Evolutionary conservation across 2,113 vertebrate species (phyloP).

Genomic region (Gymnobelideus leadbeateri): DNA sequence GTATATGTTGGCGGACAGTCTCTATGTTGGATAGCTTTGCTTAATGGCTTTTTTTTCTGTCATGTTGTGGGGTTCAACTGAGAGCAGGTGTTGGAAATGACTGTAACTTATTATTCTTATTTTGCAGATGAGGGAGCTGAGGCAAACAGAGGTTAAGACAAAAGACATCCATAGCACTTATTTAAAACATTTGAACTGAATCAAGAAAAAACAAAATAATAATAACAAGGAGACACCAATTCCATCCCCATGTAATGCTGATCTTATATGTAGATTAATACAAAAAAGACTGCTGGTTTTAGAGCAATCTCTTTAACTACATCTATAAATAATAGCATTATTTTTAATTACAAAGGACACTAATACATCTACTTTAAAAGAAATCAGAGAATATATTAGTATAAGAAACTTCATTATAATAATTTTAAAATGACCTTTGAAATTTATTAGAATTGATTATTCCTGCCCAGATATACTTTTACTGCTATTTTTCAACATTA

Average conservation of each 20-base stretch:
- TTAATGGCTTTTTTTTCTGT: not conserved
- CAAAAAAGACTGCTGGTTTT: slow-evolving; percentile 45
- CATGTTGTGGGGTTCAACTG: not conserved
- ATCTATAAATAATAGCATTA: slow-evolving; percentile 48
- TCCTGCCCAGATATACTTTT: slow-evolving; percentile 35
- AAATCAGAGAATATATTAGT: slow-evolving; percentile 5
- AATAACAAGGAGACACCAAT: not conserved
- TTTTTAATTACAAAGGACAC: slow-evolving; percentile 51
- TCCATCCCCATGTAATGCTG: not conserved
- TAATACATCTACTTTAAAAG: not conserved
- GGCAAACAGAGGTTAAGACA: not conserved
- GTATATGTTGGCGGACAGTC: not conserved
- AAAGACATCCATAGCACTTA: not conserved
- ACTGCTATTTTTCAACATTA: slow-evolving; percentile 22
- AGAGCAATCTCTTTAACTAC: slow-evolving; percentile 34
- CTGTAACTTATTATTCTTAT: not conserved
- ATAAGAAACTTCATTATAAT: slow-evolving; percentile 45
- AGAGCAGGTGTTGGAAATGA: not conserved
- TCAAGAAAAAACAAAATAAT: not conserved
- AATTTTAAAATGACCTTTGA: slow-evolving; percentile 62
- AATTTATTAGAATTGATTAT: slow-evolving; percentile 64
- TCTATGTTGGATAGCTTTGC: not conserved
- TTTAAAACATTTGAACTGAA: not conserved
- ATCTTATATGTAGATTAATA: not conserved
- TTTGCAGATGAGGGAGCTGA: no score